Base-by-base conservation (phyloP, 2,113 vertebrate species). In the Callipepla squamata region DNA sequence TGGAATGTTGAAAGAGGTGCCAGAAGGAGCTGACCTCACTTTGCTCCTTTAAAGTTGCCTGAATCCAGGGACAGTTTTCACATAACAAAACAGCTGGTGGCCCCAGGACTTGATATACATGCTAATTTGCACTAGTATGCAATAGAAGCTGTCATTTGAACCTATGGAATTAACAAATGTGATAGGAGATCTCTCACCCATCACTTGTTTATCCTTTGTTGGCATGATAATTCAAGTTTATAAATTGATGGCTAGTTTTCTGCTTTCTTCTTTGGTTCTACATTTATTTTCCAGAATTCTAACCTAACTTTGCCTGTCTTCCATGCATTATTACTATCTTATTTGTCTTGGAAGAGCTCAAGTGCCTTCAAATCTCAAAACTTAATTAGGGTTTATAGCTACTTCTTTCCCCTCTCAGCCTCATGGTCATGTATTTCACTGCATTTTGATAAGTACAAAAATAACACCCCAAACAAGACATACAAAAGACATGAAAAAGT, bases 91-190 rank as follows among this genome's bases (percentile, higher is more conserved):
- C 90, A 94, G 87, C 79, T 94, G 90, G 32, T 77, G 44, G 69
- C 75, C 73, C 50, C 2, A 1, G 65, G 84, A 65, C 57, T 57
- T 48, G 21, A 66, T 26, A 77, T 67, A 67, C 42, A 59, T 25
- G 50, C 61, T 77, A 73, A 80, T 85, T 50, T 87, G 75, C 34
- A 83, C 32, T 12, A 85, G 59, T 26, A 78, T 4, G 5, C 55
- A 40, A 59, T 63, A 80, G 9, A 59, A 74, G 34, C 45, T 85
- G 85, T 87, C 68, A 94, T 59, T 50, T 85, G 82, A 90, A 92
- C 57, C 85, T 50, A 42, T 21, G 80, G 85, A 80, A 93, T 88
- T 88, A 90, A 94, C 68, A 92, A 80, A 87, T 77, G 85, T 30
- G 7, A 34, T 47, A 44, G 45, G 23, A 87, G 32, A 74, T 55